A percentile compares a stretch with the other conserved stretches of the same genome.
Conservation (phyloP, 2,797 vertebrate genomes). For the Ataeniobius toweri region DNA sequence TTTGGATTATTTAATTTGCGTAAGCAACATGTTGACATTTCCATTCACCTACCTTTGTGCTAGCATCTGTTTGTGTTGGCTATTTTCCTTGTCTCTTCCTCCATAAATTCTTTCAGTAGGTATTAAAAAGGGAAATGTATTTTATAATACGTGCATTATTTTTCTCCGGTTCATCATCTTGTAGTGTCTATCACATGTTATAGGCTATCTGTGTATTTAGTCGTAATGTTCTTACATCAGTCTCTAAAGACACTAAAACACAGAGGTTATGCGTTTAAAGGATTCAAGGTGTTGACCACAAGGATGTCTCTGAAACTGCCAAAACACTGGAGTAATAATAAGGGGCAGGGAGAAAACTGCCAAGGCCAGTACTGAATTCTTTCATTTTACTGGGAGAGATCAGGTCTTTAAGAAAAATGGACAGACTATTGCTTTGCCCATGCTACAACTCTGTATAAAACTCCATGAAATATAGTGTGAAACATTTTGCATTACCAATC, state of each 20-base stretch:
- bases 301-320: background rate
- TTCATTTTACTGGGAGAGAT: background rate
- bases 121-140: slow-evolving; percentile 18
- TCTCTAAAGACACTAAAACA: background rate
- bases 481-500: background rate
- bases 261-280: background rate
- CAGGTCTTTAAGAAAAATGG: background rate
- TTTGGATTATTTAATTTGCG: background rate
- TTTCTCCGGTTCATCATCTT: slow-evolving; percentile 20
- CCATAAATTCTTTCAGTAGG: slow-evolving; percentile 21
- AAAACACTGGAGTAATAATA: too few species aligned
- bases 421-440: background rate
- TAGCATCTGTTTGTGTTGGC: slow-evolving; percentile 52
- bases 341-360: background rate
- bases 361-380: background rate
- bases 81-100: slow-evolving; percentile 27
- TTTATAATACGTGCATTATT: slow-evolving; percentile 1
- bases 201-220: background rate
- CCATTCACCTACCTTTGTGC: slow-evolving; percentile 9
- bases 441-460: background rate
- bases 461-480: background rate
- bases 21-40: slow-evolving; percentile 1
- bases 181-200: background rate
- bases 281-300: background rate
- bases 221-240: background rate